Evolutionary conservation across 2,113 vertebrate genomes (phyloP).

Genomic region (Arizona elegans): DNA sequence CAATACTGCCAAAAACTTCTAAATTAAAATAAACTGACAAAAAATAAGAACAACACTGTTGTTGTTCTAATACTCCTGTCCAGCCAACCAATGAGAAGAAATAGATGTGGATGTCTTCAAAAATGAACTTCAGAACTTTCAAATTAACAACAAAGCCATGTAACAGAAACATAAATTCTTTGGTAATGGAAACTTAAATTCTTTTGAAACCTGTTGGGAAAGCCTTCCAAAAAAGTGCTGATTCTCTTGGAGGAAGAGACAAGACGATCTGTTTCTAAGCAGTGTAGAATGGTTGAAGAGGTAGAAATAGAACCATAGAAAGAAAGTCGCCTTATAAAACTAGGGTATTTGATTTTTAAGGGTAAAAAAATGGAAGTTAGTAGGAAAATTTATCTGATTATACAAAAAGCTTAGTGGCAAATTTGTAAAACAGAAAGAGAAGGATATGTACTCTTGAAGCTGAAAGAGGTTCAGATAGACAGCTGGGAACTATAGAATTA

Average conservation of each 20-base stretch:
- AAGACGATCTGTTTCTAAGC: not conserved
- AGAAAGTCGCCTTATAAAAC: too few species aligned
- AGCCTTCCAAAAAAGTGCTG: not conserved
- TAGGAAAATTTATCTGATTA: not conserved
- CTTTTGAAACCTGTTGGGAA: not conserved
- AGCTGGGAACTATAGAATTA: not conserved
- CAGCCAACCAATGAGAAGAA: not conserved
- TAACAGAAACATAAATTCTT: not conserved
- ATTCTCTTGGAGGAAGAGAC: not conserved
- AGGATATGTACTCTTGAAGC: not conserved
- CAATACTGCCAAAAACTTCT: not conserved
- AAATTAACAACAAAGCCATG: not conserved
- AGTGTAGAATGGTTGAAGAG: not conserved
- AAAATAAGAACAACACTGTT: not conserved
- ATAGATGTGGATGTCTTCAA: not conserved
- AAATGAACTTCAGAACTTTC: not conserved
- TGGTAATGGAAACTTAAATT: not conserved
- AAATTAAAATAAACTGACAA: not conserved
- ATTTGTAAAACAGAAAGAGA: not conserved
- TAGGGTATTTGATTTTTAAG: not conserved
- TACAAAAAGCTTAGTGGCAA: not conserved
- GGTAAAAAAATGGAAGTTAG: not conserved
- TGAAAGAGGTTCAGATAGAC: not conserved
- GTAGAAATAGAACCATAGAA: not conserved
- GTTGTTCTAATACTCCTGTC: not conserved